A percentile compares a stretch with the other conserved stretches of the same genome.
Evolutionary conservation across 1,140 invertebrate species (phyloP).

Genomic region (Asobara japonica): DNA sequence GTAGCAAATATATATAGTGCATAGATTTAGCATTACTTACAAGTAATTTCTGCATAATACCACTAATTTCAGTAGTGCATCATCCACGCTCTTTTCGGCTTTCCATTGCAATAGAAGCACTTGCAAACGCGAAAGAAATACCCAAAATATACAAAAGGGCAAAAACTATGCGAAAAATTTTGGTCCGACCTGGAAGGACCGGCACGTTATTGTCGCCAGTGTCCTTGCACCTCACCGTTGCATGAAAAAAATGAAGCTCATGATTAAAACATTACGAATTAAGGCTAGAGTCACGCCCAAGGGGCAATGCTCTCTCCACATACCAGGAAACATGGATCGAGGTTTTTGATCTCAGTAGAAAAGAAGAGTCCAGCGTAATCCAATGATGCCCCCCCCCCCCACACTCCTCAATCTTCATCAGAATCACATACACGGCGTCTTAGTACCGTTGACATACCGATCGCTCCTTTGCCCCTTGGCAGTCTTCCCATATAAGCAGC

Average conservation of each 20-base stretch:
- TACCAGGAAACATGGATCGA: constrained; percentile 14
- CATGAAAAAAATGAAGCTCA: neutral
- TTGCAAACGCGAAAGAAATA: too few relatives aligned
- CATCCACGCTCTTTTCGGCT: too few relatives aligned
- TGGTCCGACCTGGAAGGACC: neutral
- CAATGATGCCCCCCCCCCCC: neutral
- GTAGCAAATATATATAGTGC: too few relatives aligned
- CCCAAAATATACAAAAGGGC: neutral
- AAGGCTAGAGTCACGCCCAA: neutral
- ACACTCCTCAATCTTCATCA: neutral
- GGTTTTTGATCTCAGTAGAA: constrained; percentile 24
- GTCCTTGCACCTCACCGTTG: neutral
- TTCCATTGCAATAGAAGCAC: too few relatives aligned
- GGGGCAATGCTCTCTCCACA: constrained; percentile 16
- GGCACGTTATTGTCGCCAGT: neutral
- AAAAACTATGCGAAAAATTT: neutral
- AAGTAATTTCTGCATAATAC: too few relatives aligned
- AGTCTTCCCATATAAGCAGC: neutral
- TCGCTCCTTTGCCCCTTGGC: constrained; percentile 26
- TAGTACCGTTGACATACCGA: constrained; percentile 13
- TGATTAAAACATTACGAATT: constrained; percentile 21
- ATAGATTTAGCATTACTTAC: too few relatives aligned
- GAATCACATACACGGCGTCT: neutral
- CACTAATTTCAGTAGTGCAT: too few relatives aligned
- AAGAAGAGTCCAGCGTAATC: constrained; percentile 22